Evolutionary conservation across 2,113 vertebrate genomes (phyloP).

Genomic region (Mellivora capensis): DNA sequence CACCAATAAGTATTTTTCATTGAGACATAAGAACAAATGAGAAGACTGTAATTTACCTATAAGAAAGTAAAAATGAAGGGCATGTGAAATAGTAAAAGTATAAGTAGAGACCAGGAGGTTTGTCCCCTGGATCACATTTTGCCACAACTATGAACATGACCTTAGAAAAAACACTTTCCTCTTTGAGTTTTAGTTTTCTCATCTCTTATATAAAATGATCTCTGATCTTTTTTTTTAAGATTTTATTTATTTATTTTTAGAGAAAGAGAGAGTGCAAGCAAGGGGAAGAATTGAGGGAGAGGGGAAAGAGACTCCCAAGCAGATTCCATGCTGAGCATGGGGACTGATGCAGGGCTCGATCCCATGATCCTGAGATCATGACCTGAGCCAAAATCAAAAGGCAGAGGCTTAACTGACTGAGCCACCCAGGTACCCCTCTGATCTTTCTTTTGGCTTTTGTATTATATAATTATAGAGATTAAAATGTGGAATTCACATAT

Average conservation of each 20-base stretch:
- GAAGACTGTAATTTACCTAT: not conserved
- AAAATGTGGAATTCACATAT: not conserved
- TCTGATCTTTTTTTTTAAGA: not conserved
- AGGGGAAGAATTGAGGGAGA: not conserved
- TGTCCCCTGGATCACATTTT: not conserved
- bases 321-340: not conserved
- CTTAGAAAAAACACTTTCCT: not conserved
- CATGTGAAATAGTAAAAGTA: not conserved
- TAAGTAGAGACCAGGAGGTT: rapidly evolving
- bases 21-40: not conserved
- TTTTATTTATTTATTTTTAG: not conserved
- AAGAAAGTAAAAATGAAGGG: not conserved
- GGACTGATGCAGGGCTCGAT: not conserved
- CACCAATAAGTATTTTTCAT: not conserved
- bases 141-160: rapidly evolving
- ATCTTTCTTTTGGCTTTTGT: not conserved
- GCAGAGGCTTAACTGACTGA: not conserved
- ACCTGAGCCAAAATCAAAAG: not conserved
- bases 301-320: not conserved
- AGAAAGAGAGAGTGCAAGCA: not conserved
- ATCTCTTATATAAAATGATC: not conserved
- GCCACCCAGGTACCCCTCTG: not conserved
- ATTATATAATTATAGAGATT: not conserved
- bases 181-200: not conserved
- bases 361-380: not conserved